Conservation (phyloP, 2,113 vertebrate species). For the Nematolebias whitei region DNA sequence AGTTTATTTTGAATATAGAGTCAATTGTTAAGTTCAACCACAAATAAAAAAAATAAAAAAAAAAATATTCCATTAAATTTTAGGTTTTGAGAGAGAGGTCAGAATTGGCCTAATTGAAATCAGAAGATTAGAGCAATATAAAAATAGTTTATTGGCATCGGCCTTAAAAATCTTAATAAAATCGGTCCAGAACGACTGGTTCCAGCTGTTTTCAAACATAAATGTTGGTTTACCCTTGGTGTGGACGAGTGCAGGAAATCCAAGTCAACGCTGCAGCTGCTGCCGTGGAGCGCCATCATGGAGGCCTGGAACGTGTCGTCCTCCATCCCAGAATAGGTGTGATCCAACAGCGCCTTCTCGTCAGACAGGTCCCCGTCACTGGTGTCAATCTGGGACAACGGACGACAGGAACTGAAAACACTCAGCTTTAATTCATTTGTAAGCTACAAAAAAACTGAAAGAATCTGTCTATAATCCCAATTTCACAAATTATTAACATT, state of each 20-base stretch:
- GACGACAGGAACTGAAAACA: conserved; percentile 31
- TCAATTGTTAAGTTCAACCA: too few species aligned
- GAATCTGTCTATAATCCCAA: not conserved
- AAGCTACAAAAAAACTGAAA: conserved; percentile 17
- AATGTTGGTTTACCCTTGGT: conserved; percentile 80
- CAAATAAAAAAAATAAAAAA: too few species aligned
- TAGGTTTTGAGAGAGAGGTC: too few species aligned
- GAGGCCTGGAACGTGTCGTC: conserved; percentile 85
- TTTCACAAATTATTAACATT: not conserved
- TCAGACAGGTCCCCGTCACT: conserved; percentile 83
- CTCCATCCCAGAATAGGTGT: conserved; percentile 76
- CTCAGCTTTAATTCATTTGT: not conserved
- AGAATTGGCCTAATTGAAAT: too few species aligned
- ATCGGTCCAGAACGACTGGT: too few species aligned
- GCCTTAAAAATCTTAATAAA: too few species aligned
- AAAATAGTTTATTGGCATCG: too few species aligned
- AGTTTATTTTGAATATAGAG: too few species aligned
- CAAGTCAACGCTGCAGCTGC: conserved; percentile 79
- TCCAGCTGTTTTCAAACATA: not conserved
- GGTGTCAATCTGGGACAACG: conserved; percentile 86
- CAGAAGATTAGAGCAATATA: too few species aligned
- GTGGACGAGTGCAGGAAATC: conserved; percentile 79
- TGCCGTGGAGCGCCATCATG: conserved; percentile 84
- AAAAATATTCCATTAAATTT: too few species aligned
- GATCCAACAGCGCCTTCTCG: conserved; percentile 82